phyloP scores from a whole-genome alignment of 2,797 vertebrate genomes.

The Sylvilagus floridanus region DNA sequence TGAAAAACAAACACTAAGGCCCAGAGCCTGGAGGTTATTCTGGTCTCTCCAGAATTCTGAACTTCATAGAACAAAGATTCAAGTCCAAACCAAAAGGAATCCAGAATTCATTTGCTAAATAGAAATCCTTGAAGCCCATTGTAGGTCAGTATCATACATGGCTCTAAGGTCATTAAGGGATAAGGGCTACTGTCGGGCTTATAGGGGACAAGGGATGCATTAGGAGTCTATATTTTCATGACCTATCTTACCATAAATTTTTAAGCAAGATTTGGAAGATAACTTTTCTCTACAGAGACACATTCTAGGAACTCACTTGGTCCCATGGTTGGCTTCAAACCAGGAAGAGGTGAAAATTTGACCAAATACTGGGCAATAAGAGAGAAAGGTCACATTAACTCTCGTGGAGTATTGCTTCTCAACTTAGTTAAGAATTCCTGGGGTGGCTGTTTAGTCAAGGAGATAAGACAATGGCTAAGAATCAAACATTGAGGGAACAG shows the following conservation, averaged over 20 bases:
- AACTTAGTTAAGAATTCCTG: background rate
- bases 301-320: background rate
- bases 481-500: too few relatives aligned
- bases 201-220: background rate
- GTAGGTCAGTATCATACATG: background rate
- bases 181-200: background rate
- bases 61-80: background rate
- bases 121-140: background rate
- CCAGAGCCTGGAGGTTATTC: background rate
- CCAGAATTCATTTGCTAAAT: background rate
- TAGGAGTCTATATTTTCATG: background rate
- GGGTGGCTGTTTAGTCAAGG: too few relatives aligned
- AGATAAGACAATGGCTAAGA: too few relatives aligned
- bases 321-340: background rate
- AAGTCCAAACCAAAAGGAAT: background rate
- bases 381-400: background rate
- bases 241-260: background rate
- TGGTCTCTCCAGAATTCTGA: background rate
- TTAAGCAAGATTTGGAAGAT: background rate
- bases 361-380: background rate
- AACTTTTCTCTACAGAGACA: background rate
- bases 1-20: background rate
- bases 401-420: background rate
- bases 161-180: background rate
- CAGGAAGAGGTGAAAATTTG: background rate